Percentiles rank a stretch among this genome's conserved stretches.
phyloP scores from a whole-genome alignment of 1,140 invertebrate genomes.

The Aradophagus sp. region DNA sequence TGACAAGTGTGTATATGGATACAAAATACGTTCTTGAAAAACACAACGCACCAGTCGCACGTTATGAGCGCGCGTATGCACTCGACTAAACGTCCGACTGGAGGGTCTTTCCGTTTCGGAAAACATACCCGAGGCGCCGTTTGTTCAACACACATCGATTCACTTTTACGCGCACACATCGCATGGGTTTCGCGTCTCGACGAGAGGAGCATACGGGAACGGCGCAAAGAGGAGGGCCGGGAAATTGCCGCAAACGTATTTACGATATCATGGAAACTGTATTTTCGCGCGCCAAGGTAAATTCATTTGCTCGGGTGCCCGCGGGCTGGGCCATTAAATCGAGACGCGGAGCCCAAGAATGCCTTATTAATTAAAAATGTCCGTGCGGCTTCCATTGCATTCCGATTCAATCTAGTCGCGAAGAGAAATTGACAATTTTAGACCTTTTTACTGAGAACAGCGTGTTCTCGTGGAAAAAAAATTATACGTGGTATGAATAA shows the following conservation, averaged over 20 bases:
- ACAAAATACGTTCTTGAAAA: slow-evolving; percentile 55
- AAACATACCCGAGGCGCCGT: slow-evolving; percentile 65
- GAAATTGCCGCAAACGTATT: slow-evolving; percentile 44
- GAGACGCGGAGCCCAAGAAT: slow-evolving; percentile 13
- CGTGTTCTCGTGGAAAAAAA: no score
- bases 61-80: slow-evolving; percentile 50
- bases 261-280: slow-evolving; percentile 37
- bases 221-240: slow-evolving; percentile 28
- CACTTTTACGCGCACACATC: slow-evolving; percentile 37
- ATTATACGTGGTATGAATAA: no score
- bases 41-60: slow-evolving; percentile 38
- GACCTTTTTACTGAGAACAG: no score
- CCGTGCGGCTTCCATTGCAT: no score
- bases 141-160: slow-evolving; percentile 65
- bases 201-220: slow-evolving; percentile 38
- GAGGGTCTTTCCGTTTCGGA: slow-evolving; percentile 70
- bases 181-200: slow-evolving; percentile 20
- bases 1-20: slow-evolving; percentile 40
- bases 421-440: no score
- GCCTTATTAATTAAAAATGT: slow-evolving; percentile 3
- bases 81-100: slow-evolving; percentile 57
- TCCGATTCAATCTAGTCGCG: no score
- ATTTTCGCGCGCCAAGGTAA: slow-evolving; percentile 39
- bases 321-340: slow-evolving; percentile 33
- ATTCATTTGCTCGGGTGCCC: slow-evolving; percentile 29